Conservation (phyloP, 2,113 vertebrate species). For the Cynopterus brachyotis region DNA sequence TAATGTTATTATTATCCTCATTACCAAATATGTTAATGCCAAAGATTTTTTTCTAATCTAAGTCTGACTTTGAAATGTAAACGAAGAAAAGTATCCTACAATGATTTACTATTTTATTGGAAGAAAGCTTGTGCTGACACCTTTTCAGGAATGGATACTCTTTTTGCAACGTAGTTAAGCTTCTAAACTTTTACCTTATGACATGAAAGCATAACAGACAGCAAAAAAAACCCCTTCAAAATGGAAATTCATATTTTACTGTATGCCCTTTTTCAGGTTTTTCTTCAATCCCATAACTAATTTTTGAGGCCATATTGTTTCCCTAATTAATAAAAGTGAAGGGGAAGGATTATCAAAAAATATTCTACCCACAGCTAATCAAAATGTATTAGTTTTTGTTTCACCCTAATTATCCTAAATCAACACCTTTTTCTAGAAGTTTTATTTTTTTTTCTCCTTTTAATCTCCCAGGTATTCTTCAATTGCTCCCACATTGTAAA, state of each 20-base stretch:
- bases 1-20: not conserved
- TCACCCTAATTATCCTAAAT: constrained; percentile 39
- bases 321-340: constrained; percentile 37
- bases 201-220: not conserved
- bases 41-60: not conserved
- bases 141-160: not conserved
- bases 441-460: not conserved
- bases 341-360: not conserved
- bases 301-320: not conserved
- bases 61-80: not conserved
- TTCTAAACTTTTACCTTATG: not conserved
- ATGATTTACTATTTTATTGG: not conserved
- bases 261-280: not conserved
- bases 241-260: not conserved
- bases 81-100: not conserved
- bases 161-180: not conserved
- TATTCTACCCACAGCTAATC: not conserved
- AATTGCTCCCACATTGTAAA: constrained; percentile 40
- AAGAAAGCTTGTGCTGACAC: not conserved
- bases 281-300: not conserved
- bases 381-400: constrained; percentile 30
- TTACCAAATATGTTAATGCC: not conserved
- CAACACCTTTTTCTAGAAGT: constrained; percentile 38
- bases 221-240: not conserved
- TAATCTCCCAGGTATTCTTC: constrained; percentile 26